Base-by-base conservation (phyloP, 2,113 vertebrate genomes). In the Rissa tridactyla region DNA sequence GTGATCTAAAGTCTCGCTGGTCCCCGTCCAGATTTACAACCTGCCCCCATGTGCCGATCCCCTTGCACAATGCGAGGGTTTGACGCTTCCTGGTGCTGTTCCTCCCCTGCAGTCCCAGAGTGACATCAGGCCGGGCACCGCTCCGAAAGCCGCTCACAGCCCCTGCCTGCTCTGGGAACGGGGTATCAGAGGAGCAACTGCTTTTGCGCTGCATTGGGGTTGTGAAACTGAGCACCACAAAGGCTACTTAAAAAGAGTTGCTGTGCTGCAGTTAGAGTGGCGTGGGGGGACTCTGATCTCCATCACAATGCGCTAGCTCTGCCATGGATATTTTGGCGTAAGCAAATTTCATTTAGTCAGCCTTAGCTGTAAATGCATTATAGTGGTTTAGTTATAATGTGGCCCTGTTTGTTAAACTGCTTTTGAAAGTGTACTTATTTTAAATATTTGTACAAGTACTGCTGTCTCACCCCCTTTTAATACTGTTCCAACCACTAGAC, bases 21-120 rank as follows among this genome's bases (percentile, higher is more conserved):
- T 91, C 62, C 47, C 29, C 1, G 10, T 84, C 82, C 90, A 97
- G 92, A 66, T 88, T 92, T 90, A 38, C 87, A 94, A 77, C 90
- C 92, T 95, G 66, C 83, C 77, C 69, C 29, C 52, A 15, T 88
- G 73, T 58, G 75, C 87, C 26, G 42, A 57, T 77, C 46, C 51
- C 58, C 40, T 32, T 11, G 7, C 69, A 66, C 49, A 86, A 23
- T 84, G 75, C 15, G 25, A n/a, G 68, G 51, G 46, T 90, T 90
- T 94, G 96, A 66, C 11, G 38, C 90, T 95, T 70, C 76, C 91
- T 95, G 82, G 93, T 95, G 47, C 92, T 54, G 88, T 90, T 94
- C 81, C 42, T 91, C 60, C 58, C 40, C 42, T 14, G 68, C 65
- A 7, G 66, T 12, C 61, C 30, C 71, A 65, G 79, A 19, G 42